A percentile compares a stretch with the other conserved stretches of the same genome.
phyloP scores from a whole-genome alignment of 53 echinoderm and acorn worm genomes.

The Antedon mediterranea region DNA sequence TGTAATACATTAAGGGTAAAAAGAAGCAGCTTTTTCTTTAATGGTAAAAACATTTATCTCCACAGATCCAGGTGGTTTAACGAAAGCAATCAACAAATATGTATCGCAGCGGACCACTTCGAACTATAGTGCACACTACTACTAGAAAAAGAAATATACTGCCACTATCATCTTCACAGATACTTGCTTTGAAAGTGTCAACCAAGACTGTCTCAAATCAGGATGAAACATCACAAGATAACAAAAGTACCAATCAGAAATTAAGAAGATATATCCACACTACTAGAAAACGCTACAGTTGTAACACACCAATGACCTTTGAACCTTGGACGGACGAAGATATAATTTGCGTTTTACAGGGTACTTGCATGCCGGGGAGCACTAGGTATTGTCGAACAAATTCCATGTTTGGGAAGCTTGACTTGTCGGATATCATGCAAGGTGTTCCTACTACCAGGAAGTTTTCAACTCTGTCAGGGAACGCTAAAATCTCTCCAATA shows the following conservation, averaged over 20 bases:
- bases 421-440: conserved; percentile 50
- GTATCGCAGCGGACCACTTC: not conserved
- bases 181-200: not conserved
- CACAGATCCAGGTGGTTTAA: no score
- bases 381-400: conserved; percentile 78
- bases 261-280: not conserved
- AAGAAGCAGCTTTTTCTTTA: no score
- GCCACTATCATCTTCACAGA: not conserved
- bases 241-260: not conserved
- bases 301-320: conserved; percentile 13
- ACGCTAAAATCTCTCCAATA: not conserved
- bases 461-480: not conserved
- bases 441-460: not conserved
- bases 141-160: not conserved
- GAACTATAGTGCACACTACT: not conserved
- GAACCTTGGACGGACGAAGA: conserved; percentile 77
- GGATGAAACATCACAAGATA: not conserved
- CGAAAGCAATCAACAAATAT: not conserved
- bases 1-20: no score
- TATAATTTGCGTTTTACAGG: conserved; percentile 89
- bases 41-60: no score
- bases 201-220: not conserved
- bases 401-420: conserved; percentile 79
- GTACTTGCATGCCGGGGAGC: conserved; percentile 84
- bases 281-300: not conserved